Evolutionary conservation across 2,797 vertebrate genomes (phyloP).

Genomic region (Pipistrellus pipistrellus): DNA sequence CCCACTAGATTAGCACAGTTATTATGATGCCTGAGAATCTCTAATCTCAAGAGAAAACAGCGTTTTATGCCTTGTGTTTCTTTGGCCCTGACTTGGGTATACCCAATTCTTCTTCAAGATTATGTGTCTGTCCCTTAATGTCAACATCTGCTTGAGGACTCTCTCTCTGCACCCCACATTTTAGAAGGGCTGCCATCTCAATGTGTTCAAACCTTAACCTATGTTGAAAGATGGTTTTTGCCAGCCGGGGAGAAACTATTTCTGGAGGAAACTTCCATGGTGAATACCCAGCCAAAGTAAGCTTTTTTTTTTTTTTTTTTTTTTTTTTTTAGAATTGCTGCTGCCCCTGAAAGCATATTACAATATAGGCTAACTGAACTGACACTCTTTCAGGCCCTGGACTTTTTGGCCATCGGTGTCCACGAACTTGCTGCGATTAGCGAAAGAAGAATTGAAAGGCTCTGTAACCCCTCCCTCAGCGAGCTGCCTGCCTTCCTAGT

Average conservation of each 20-base stretch:
- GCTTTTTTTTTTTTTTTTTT: constrained; percentile 8
- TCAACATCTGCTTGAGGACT: background rate
- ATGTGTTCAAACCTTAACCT: constrained; percentile 86
- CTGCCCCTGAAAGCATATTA: background rate
- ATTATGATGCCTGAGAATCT: background rate
- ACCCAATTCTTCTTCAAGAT: background rate
- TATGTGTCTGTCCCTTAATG: background rate
- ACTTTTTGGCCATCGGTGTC: constrained; percentile 96
- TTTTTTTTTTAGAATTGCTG: background rate
- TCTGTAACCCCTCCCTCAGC: constrained; percentile 97
- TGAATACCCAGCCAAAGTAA: constrained; percentile 99
- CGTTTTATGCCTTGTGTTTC: background rate
- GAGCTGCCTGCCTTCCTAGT: constrained; percentile 98
- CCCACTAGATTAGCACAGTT: background rate
- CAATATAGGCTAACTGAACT: background rate
- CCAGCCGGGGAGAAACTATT: constrained; percentile 97
- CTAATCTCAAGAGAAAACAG: background rate
- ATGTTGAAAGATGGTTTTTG: constrained; percentile 96
- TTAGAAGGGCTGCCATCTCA: background rate
- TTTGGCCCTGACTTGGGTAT: background rate
- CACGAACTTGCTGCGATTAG: constrained; percentile 98
- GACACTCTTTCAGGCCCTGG: constrained; percentile 92
- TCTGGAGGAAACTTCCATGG: constrained; percentile 99
- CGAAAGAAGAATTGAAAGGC: constrained; percentile 96
- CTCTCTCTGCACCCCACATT: background rate